Evolutionary conservation across 2,113 vertebrate species (phyloP), one percentile per base, ranked within the genome.

Genomic region (Gadus chalcogrammus): DNA sequence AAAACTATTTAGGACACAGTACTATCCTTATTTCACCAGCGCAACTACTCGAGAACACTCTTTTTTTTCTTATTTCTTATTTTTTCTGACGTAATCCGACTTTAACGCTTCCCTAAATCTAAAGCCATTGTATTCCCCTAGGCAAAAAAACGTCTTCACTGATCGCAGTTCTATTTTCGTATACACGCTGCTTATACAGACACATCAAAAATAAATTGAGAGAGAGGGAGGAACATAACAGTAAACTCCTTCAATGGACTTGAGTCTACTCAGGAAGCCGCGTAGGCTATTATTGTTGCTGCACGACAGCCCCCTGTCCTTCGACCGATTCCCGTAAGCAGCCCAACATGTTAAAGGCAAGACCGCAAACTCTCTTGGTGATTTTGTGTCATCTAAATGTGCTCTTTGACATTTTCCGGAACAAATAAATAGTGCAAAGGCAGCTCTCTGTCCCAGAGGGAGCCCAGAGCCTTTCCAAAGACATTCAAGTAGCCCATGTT

Each of bases 401-500:
- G 68, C 65, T 71, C 77, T 74, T 68, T 60, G 60, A 78, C 70
- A 79, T 74, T 64, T 81, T 84, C 75, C 81, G 67, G 80, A 77
- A 86, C 74, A 72, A 64, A 84, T 48, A 86, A 79, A 59, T 22
- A 75, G 85, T 76, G 79, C 82, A 88, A 84, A 85, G 76, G 84
- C 82, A 79, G 78, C 69, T 12, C 59, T 61, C 64, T 86, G 79
- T 94, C 92, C 92, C 93, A 72, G 78, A 92, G 89, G 92, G 92
- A 93, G 82, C 88, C 80, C 77, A 89, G 90, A 90, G 88, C 85
- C 88, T 92, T 92, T 90, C 92, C 86, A 88, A 85, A 88, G 72
- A 91, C 88, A 90, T 93, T 90, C 82, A 91, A 75, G 78, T 84
- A 91, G 88, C 88, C 89, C 42, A 48, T 48, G 11, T 48, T 48